Base-by-base conservation (phyloP, 2,888 invertebrate species). In the Mesochorus sp. region DNA sequence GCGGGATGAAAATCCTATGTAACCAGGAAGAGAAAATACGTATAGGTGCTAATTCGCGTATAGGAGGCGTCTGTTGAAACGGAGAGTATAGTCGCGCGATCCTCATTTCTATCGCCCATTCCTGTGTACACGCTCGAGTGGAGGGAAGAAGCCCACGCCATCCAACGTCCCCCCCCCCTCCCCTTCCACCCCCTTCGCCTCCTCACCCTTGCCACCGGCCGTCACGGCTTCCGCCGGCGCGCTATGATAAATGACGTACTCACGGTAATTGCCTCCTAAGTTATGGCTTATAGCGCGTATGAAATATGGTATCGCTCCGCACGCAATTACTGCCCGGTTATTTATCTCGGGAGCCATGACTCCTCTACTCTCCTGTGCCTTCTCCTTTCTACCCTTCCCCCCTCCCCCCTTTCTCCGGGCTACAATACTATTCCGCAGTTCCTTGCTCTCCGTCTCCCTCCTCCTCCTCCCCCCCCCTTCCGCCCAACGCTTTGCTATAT, bases 191-290 rank as follows among this genome's bases (percentile, higher is more conserved):
- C n/a, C n/a, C n/a, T n/a, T n/a, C 55, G 68, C 53, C 28, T 55
- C 17, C 67, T 68, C 80, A 70, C 82, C 74, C 79, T 81, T 79
- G 80, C 82, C 66, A 75, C 82, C 72, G 72, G 80, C 79, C 80
- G 79, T 80, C 82, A 82, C 76, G 82, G 82, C 78, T 82, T 81
- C 83, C 80, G 81, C 81, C 80, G 79, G 79, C 75, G 79, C 80
- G 84, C 88, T 89, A 92, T 92, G 92, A 93, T 93, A 92, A 93
- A 93, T 91, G 92, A 92, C 91, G 91, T 92, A 92, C 92, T 93
- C 92, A 91, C 91, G 91, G 92, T 92, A 93, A 93, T 93, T 93
- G 92, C 92, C 92, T 92, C 89, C 92, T 92, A 92, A 92, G 92
- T 92, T 92, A 93, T 92, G 92, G 92, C 92, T 92, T 91, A 92